Base-by-base conservation (phyloP, 2,113 vertebrate genomes). In the Atherinomorus stipes region DNA sequence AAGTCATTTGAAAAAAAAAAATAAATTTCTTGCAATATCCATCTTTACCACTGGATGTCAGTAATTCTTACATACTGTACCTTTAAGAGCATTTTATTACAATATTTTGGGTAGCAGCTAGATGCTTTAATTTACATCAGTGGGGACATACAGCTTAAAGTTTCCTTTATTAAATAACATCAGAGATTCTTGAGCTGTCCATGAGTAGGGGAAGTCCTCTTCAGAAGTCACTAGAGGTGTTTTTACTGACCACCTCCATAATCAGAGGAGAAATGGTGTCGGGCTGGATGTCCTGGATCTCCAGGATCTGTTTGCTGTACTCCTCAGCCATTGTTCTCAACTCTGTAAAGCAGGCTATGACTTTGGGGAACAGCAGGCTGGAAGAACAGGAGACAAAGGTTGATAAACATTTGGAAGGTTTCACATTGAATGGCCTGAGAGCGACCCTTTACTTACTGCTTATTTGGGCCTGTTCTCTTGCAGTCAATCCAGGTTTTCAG, bases 311-410 rank as follows among this genome's bases (percentile, higher is more conserved):
- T 73, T 89, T 89, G 61, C 74, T 92, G 75, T 95, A 91, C 76
- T 95, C 92, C 37, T 94, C 94, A 0, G 85, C 94, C 92, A 95
- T 85, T 1, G 87, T 88, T 49, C 95, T 93, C 69, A 96, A 85
- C 88, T 96, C 95, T 0, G 95, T 95, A 59, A 96, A 90, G 23
- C 92, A 91, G 15, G 90, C 91, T 84, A 95, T 90, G 71, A 96
- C 92, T 90, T 93, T 96, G 34, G 95, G 93, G 71, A 90, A 96
- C 49, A 95, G 85, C 81, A 96, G 83, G 78, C 95, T 96, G 89
- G 12, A 28, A 7, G 7, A 21, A 60, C 37, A 23, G 28, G 31
- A 66, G 47, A 47, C 58, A 42, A 31, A 49, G 21, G n/a, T 51
- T 21, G 37, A 28, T 26, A 19, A 58, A 19, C 11, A 21, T 56